These are phyloP conservation scores for Pseudocheirus occidentalis DNA, from an alignment of 2,797 vertebrate genomes.

Conservation along the genomic window DNA sequence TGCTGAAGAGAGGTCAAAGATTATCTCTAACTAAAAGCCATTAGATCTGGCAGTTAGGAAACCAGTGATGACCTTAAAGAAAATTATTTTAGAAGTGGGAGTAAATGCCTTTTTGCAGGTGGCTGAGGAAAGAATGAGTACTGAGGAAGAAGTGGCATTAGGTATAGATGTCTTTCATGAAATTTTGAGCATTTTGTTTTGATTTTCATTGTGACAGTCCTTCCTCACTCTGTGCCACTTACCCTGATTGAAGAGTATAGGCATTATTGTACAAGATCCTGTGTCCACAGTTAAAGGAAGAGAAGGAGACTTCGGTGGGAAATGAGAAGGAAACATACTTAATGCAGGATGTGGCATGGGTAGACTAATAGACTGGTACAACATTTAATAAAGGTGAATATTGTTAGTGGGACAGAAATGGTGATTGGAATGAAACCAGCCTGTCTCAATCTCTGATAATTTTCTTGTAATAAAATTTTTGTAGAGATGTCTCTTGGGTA, in stretches of 20 bases:
- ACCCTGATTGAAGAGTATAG: background rate
- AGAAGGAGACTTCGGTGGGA: background rate
- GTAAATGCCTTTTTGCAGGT: background rate
- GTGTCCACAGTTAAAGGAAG: background rate
- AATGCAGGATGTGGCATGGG: background rate
- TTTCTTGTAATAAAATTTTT: background rate
- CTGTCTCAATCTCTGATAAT: background rate
- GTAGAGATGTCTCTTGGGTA: background rate
- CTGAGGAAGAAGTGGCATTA: background rate
- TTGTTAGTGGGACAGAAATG: background rate
- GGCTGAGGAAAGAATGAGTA: background rate
- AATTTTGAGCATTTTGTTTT: background rate
- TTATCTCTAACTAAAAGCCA: background rate
- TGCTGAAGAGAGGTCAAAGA: background rate
- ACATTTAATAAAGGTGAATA: background rate
- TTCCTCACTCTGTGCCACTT: background rate
- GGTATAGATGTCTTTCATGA: background rate
- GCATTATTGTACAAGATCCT: background rate
- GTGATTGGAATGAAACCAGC: background rate
- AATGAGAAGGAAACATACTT: background rate
- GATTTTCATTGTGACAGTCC: background rate
- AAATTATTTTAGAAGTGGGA: background rate
- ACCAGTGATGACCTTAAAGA: background rate
- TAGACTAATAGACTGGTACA: background rate
- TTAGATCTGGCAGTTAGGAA: background rate